Base-by-base conservation (phyloP, 92 coral and sea anemone species). In the Pocillopora meandrina region DNA sequence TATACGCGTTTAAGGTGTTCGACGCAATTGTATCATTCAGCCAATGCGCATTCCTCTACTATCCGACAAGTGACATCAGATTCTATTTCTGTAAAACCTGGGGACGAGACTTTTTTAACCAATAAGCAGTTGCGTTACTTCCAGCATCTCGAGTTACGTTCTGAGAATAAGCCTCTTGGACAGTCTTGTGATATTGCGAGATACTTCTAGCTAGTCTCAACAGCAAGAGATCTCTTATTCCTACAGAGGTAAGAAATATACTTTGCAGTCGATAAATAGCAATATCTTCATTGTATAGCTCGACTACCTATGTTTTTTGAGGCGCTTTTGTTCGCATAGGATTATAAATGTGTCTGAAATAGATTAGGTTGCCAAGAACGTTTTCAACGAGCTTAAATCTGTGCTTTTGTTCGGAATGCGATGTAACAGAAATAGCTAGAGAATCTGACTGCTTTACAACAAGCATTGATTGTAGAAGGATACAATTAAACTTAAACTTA, bases 71-170 rank as follows among this genome's bases (percentile, higher is more conserved):
- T 56, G 56, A 56, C 64, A 61, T 49, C 72, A 42, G 63, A 56
- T 5, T 21, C 19, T 9, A 33, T 13, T 21, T 57, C 65, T 42
- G 2, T 1, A 34, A 10, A 13, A 31, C 62, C 55, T 42, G 77
- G 68, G 56, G 33, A 13, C 16, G 61, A 71, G 57, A 10, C 60
- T 58, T 8, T 21, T 10, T 20, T 33, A 35, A 12, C 85, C 85
- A 81, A 81, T 81, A n/a, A 71, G 11, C 70, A 12, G 15, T 57
- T 21, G 68, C 68, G 36, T 71, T 70, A 81, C 85, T 81, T 71
- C 70, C 85, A 81, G 85, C 59, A 34, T 71, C 52, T 81, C 77
- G 70, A 81, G 85, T 81, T 81, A 81, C 85, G 85, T 81, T 71
- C 69, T 59, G 8, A 21, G 26, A 7, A 70, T 56, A 52, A 61